phyloP scores from a whole-genome alignment of 2,113 vertebrate species.

The Guaruba guarouba region DNA sequence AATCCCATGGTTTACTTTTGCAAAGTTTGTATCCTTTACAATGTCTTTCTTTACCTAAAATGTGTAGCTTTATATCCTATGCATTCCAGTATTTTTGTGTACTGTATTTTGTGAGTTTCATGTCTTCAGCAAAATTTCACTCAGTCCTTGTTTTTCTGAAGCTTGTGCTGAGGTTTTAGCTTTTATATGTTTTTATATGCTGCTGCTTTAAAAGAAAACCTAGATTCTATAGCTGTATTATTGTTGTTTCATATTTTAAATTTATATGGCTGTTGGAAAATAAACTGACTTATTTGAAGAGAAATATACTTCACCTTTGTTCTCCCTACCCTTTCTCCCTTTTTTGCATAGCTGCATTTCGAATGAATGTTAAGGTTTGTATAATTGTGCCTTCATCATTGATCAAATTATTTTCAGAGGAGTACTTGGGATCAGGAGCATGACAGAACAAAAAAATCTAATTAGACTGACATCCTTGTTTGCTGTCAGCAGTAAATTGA shows the following conservation, averaged over 20 bases:
- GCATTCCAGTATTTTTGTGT: slow-evolving; percentile 81
- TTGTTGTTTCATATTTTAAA: slow-evolving; percentile 80
- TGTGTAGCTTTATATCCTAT: slow-evolving; percentile 77
- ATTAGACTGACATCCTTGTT: slow-evolving; percentile 64
- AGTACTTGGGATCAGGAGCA: slow-evolving; percentile 66
- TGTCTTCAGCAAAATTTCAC: slow-evolving; percentile 71
- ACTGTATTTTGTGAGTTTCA: slow-evolving; percentile 78
- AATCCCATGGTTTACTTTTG: slow-evolving; percentile 69
- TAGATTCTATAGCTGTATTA: slow-evolving; percentile 79
- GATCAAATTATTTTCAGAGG: slow-evolving; percentile 52
- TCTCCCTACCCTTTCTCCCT: slow-evolving; percentile 21
- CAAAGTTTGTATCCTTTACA: slow-evolving; percentile 75
- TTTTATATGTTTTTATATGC: slow-evolving; percentile 86
- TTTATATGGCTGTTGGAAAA: slow-evolving; percentile 80
- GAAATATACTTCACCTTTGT: slow-evolving; percentile 70
- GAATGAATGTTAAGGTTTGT: slow-evolving; percentile 64
- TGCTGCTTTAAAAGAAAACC: slow-evolving; percentile 79
- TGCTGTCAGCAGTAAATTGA: slow-evolving; percentile 69
- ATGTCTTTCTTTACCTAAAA: slow-evolving; percentile 70
- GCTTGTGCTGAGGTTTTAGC: slow-evolving; percentile 82
- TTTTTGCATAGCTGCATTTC: slow-evolving; percentile 44
- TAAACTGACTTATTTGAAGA: slow-evolving; percentile 76
- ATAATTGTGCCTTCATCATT: slow-evolving; percentile 76
- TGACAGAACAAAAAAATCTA: slow-evolving; percentile 59
- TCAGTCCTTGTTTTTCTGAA: slow-evolving; percentile 75